These are phyloP conservation scores for Tetragnatha versicolor DNA, from an alignment of 1,140 invertebrate species.

Conservation along the genomic window DNA sequence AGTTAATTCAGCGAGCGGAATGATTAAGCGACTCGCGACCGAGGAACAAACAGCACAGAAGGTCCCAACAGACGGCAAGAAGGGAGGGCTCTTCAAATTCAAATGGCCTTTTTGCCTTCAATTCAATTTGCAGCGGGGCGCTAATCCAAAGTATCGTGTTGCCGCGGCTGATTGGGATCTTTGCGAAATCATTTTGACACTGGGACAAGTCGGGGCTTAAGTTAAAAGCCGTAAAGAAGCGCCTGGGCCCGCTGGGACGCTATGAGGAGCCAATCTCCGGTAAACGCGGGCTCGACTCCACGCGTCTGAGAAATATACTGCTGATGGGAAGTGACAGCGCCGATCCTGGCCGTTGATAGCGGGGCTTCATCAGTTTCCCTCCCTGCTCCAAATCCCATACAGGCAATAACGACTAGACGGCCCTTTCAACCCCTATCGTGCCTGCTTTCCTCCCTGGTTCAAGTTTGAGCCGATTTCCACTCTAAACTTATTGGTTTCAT, in stretches of 20 bases:
- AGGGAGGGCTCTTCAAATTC: too few relatives aligned
- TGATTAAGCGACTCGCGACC: too few relatives aligned
- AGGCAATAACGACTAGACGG: conserved; percentile 4
- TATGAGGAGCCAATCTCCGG: conserved; percentile 50
- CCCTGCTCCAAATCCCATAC: too few relatives aligned
- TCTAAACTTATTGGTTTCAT: too few relatives aligned
- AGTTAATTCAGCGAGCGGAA: too few relatives aligned
- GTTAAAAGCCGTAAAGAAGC: conserved; percentile 34
- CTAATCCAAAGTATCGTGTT: too few relatives aligned
- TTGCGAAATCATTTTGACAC: not conserved
- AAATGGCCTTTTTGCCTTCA: too few relatives aligned
- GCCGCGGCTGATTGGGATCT: conserved; percentile 11
- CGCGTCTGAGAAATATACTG: conserved; percentile 50
- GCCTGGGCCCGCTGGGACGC: conserved; percentile 14
- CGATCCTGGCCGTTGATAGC: conserved; percentile 49
- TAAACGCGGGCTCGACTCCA: conserved; percentile 24
- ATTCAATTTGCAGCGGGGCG: too few relatives aligned
- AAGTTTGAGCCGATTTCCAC: conserved; percentile 39
- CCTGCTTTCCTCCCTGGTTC: conserved; percentile 13
- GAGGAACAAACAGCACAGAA: too few relatives aligned
- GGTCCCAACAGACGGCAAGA: too few relatives aligned
- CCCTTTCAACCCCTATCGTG: conserved; percentile 43
- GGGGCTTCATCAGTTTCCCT: conserved; percentile 46
- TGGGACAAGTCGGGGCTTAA: conserved; percentile 19
- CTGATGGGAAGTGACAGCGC: conserved; percentile 46